phyloP scores from a whole-genome alignment of 1,140 invertebrate genomes.

The Parapsyche elsis region DNA sequence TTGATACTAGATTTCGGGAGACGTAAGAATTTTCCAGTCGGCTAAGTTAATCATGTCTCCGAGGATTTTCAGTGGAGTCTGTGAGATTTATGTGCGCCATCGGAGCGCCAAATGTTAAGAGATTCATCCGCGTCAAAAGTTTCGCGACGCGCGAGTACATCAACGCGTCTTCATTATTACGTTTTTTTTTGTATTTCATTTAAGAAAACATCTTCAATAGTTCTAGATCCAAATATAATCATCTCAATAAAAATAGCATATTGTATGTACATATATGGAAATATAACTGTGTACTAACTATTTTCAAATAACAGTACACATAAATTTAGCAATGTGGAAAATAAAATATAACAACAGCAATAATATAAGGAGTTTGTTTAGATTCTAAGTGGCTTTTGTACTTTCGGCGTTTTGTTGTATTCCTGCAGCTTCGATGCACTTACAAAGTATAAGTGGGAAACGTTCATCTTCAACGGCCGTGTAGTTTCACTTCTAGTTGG shows the following conservation, averaged over 20 bases:
- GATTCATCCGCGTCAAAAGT: slow-evolving; percentile 31
- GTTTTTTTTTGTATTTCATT: not conserved
- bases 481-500: slow-evolving; percentile 16
- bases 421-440: slow-evolving; percentile 15
- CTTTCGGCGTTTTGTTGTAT: slow-evolving; percentile 1
- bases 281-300: no score
- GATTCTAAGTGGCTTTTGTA: no score
- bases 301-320: no score
- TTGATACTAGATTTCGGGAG: not conserved
- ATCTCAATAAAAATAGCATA: no score
- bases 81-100: slow-evolving; percentile 24
- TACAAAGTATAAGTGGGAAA: slow-evolving; percentile 11
- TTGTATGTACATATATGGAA: no score
- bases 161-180: slow-evolving; percentile 29
- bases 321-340: no score
- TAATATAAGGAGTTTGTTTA: no score
- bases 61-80: slow-evolving; percentile 21
- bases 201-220: not conserved
- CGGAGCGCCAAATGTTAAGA: slow-evolving; percentile 26
- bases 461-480: slow-evolving; percentile 9
- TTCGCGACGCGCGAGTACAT: slow-evolving; percentile 25
- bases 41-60: slow-evolving; percentile 33
- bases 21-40: slow-evolving; percentile 20
- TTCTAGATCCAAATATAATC: no score
- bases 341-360: no score